phyloP scores from a whole-genome alignment of 2,888 invertebrate genomes.

The Entomobrya proxima region DNA sequence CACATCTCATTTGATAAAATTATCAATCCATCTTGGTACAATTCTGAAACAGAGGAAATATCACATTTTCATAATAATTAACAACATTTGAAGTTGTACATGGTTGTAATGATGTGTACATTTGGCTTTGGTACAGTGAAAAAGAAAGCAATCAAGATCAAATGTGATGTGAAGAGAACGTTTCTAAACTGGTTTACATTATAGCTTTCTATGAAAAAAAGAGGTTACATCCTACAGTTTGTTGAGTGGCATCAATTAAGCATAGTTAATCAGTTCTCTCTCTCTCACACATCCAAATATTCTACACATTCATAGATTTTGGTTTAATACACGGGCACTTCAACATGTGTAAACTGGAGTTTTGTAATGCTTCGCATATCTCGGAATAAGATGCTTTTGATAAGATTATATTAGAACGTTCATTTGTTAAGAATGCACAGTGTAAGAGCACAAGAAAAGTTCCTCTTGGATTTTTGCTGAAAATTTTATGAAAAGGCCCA shows the following conservation, averaged over 20 bases:
- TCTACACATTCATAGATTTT: neutral
- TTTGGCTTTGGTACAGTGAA: too few species aligned
- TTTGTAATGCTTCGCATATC: too few species aligned
- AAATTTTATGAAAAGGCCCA: neutral
- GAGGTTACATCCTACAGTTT: neutral
- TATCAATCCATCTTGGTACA: too few species aligned
- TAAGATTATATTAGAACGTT: conserved; percentile 21
- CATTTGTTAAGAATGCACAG: neutral
- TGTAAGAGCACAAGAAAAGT: neutral
- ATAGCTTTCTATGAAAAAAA: neutral
- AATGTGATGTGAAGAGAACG: neutral
- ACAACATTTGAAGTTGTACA: too few species aligned
- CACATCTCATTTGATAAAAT: too few species aligned
- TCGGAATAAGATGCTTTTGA: neutral
- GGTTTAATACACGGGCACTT: too few species aligned
- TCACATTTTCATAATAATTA: too few species aligned
- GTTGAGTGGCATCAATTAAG: conserved; percentile 28
- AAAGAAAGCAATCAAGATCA: too few species aligned
- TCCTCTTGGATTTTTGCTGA: neutral
- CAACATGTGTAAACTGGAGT: neutral
- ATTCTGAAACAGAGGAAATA: too few species aligned
- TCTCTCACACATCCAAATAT: neutral
- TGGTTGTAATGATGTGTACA: too few species aligned
- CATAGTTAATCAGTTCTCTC: neutral
- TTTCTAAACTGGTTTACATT: neutral